Evolutionary conservation across 2,113 vertebrate genomes (phyloP), one percentile per base, ranked within the genome.

Genomic region (Nestor notabilis): DNA sequence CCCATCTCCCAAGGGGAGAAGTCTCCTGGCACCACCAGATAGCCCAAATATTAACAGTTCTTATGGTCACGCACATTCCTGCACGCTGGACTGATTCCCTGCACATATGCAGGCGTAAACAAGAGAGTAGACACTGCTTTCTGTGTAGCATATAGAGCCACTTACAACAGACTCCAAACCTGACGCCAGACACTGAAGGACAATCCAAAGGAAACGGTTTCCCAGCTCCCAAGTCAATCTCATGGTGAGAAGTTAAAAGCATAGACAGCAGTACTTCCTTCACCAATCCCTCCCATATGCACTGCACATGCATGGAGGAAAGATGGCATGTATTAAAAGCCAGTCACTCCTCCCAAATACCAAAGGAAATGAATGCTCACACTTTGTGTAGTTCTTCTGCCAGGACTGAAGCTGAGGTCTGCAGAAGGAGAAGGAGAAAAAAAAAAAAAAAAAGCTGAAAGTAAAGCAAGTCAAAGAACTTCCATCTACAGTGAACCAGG

Each of bases 371-470:
- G 60, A 86, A 94, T 76, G 93, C 99, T 99, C 98, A 99, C 99
- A 99, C 98, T 98, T 99, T 99, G 97, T 99, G 99, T 70, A 99
- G 98, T 94, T 99, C 99, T 93, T 99, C 99, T 94, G 99, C 99
- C 97, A 99, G 98, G 95, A 98, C 99, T 96, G 99, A 98, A 95
- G 98, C 98, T 1, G 98, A 98, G 52, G 96, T 98, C 98, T 98
- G 81, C 81, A 97, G 44, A 93, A 87, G 28, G 16, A 31, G 19
- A 10, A 55, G 11, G 28, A 63, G 93, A 81, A 56, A 76, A 95
- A 69, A 53, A 58, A 94, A 60, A 7, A 46, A 60, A 63, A 71
- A 21, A 52, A 83, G 80, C 88, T 94, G 96, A 88, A 86, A 95
- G 64, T 83, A 94, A 95, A 95, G 72, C 46, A 88, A 96, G 60